phyloP scores from a whole-genome alignment of 2,113 vertebrate species.

The Pseudopipra pipra region DNA sequence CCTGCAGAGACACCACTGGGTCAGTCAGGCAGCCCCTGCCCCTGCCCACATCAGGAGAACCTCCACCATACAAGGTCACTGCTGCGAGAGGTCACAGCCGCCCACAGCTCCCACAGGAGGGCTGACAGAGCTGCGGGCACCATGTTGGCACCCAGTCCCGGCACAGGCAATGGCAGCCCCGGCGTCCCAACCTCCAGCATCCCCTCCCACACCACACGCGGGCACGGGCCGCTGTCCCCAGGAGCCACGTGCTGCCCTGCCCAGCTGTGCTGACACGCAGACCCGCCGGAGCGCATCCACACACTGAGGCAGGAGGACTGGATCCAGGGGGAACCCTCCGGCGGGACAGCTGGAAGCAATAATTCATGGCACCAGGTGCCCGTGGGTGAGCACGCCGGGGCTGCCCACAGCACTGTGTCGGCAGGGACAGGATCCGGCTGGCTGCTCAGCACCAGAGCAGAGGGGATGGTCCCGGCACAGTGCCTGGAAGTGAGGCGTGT shows the following conservation, averaged over 20 bases:
- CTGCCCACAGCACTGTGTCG: rapidly evolving
- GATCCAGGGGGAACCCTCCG: not conserved
- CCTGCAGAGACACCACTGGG: slow-evolving; percentile 63
- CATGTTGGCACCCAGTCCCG: rapidly evolving
- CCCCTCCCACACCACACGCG: rapidly evolving
- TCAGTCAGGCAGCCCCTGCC: not conserved
- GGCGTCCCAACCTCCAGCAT: rapidly evolving
- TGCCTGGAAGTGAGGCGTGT: rapidly evolving
- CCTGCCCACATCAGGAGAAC: not conserved
- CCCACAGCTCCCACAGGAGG: rapidly evolving
- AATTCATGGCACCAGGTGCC: not conserved
- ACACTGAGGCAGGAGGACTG: not conserved
- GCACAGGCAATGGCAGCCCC: not conserved
- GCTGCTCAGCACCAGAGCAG: rapidly evolving
- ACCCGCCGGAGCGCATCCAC: not conserved
- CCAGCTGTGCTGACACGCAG: rapidly evolving
- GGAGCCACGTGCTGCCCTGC: not conserved
- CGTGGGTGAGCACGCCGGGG: rapidly evolving
- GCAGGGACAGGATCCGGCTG: not conserved
- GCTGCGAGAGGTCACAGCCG: rapidly evolving
- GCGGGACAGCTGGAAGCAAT: not conserved
- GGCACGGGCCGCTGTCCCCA: not conserved
- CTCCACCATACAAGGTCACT: rapidly evolving
- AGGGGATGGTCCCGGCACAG: rapidly evolving
- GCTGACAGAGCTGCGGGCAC: rapidly evolving